Base-by-base conservation (phyloP, 2,113 vertebrate genomes). In the Morone saxatilis region DNA sequence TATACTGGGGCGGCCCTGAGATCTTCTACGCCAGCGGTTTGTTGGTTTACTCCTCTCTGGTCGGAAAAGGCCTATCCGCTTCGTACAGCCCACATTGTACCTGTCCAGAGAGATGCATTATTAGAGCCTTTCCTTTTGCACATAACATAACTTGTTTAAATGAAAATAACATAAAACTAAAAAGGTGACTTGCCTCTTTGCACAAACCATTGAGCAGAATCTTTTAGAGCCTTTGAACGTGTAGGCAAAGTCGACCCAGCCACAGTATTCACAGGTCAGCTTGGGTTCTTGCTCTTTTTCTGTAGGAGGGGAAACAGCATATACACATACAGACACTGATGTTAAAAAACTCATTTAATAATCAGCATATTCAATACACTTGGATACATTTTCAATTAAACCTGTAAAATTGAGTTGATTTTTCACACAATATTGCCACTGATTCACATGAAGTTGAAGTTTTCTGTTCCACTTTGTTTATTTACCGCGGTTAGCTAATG, bases 171-270 rank as follows among this genome's bases (percentile, higher is more conserved):
- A 12, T 48, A 19, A 74, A 40, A 38, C 4, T 4, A 17, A 59
- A 47, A 48, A 71, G 9, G 19, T 25, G 25, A 65, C 83, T 82
- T 86, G 95, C 98, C 98, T 97, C 89, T 99, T 99, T 14, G 98
- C 98, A 84, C 98, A 99, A 4, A 97, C 98, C 96, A 98, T 96
- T 12, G 98, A 99, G 81, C 98, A 99, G 92, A 99, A 99, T 41
- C 98, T 95, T 88, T 99, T 99, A 0, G 98, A 98, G 82, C 98
- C 96, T 93, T 99, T 99, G 94, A 99, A 99, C 36, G 98, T 99
- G 94, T 97, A 98, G 22, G 97, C 97, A 22, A 99, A 98, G 93
- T 99, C 97, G 3, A 99, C 97, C 88, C 97, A 97, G 73, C 98
- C 98, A 2, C 98, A 99, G 89, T 99, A 97, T 83, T 99, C 98